Conservation (phyloP, 2,888 invertebrate genomes). For the Tenthredo mesomela region DNA sequence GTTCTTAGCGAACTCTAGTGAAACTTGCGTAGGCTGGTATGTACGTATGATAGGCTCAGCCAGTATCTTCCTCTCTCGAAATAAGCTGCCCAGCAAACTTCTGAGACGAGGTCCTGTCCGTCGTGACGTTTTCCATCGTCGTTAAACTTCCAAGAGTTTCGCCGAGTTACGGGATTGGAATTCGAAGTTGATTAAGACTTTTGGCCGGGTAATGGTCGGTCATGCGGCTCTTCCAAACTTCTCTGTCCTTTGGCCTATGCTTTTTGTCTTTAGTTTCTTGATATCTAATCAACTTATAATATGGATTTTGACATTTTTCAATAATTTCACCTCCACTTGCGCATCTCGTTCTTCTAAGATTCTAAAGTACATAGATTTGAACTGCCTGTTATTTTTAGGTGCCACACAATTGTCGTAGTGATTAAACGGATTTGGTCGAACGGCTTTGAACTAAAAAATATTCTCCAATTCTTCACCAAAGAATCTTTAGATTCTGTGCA, state of each 20-base stretch:
- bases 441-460: slow-evolving; percentile 1
- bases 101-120: slow-evolving; percentile 18
- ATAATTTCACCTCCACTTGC: not conserved
- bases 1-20: slow-evolving; percentile 16
- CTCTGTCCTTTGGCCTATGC: slow-evolving; percentile 3
- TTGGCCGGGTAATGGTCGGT: slow-evolving; percentile 8
- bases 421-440: not conserved
- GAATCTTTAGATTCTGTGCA: slow-evolving; percentile 23
- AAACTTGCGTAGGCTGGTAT: slow-evolving; percentile 19
- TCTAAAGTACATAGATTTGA: not conserved
- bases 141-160: slow-evolving; percentile 34
- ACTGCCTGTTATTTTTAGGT: not conserved
- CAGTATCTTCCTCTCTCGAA: slow-evolving; percentile 4
- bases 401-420: not conserved
- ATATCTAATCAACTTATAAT: not conserved
- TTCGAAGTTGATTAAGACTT: slow-evolving; percentile 41
- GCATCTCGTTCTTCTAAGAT: not conserved
- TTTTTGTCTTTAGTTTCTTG: not conserved
- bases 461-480: not conserved
- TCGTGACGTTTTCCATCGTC: slow-evolving; percentile 27
- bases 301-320: not conserved
- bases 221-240: slow-evolving; percentile 20
- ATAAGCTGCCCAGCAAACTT: not conserved
- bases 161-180: slow-evolving; percentile 28
- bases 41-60: slow-evolving; percentile 15